Evolutionary conservation across 2,888 invertebrate species (phyloP), one percentile per base, ranked within the genome.

Genomic region (Drosophila merina): DNA sequence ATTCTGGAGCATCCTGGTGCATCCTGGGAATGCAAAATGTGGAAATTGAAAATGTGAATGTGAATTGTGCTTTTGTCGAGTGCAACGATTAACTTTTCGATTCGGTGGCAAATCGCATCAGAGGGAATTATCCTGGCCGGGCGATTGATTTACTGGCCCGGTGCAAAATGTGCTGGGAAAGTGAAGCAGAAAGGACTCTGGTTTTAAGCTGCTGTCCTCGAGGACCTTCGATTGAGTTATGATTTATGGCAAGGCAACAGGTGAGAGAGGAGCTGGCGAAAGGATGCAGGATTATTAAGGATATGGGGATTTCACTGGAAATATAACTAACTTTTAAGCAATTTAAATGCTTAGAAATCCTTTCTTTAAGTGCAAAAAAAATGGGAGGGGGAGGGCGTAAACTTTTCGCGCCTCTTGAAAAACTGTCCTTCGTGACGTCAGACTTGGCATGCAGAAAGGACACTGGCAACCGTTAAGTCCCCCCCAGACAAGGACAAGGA

Each of bases 381-480:
- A 14, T 14, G 14, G 14, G 14, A 5, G 7, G 7, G 14, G 10
- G 36, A 12, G 3, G 67, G 66, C 42, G 38, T 49, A 28, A 67
- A 67, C 49, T 67, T 67, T 66, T 67, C 30, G 36, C 66, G 40
- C 47, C 66, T 62, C 25, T 38, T 20, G 59, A 60, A 74, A 72
- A 79, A 66, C 57, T 66, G 78, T 67, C 57, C 47, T 52, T 44
- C 42, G 48, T 36, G 63, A 66, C 70, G 59, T 64, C 45, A 56
- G 81, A 84, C 69, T 79, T 79, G 71, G 57, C 59, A 79, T 79
- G 81, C 79, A 84, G 76, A 70, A 48, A 74, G 75, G 40, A 25
- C 64, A 47, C 48, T 26, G 48, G 25, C 5, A 10, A n/a, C 7
- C 12, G 8, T 26, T 2, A 26, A 25, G 33, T 28, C 28, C 10